phyloP scores from a whole-genome alignment of 2,888 invertebrate species.

The Tenthredo notha region DNA sequence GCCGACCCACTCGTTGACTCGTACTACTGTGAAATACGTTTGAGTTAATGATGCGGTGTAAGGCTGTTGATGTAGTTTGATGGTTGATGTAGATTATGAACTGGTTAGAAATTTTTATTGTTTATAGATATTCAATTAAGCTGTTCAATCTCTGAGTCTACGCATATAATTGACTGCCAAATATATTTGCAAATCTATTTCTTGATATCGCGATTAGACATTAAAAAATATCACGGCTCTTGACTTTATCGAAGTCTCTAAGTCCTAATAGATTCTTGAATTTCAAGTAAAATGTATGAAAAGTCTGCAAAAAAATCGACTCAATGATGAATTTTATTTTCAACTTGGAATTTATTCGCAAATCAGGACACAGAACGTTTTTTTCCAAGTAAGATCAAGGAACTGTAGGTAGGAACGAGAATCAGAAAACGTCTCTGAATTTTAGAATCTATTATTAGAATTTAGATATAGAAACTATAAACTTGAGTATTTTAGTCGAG shows the following conservation, averaged over 20 bases:
- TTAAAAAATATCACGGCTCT: not conserved
- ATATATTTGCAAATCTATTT: not conserved
- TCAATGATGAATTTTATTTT: too few relatives aligned
- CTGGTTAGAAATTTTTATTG: not conserved
- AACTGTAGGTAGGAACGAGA: too few relatives aligned
- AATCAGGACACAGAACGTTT: too few relatives aligned
- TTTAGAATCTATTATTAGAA: not conserved
- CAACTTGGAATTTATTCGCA: too few relatives aligned
- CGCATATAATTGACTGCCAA: not conserved
- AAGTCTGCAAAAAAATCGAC: too few relatives aligned
- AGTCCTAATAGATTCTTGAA: too few relatives aligned
- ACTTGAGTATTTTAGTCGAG: not conserved
- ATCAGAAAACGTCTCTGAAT: too few relatives aligned
- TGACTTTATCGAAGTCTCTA: not conserved
- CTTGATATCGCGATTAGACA: not conserved
- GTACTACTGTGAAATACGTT: constrained; percentile 9
- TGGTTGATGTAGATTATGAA: not conserved
- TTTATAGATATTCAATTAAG: not conserved
- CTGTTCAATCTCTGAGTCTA: not conserved
- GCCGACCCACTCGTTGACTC: not conserved
- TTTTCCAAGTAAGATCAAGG: too few relatives aligned
- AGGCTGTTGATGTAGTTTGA: not conserved
- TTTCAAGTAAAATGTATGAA: too few relatives aligned
- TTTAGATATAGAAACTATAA: not conserved
- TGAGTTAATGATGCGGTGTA: constrained; percentile 18